Percentiles rank a stretch among this genome's conserved stretches.
Conservation (phyloP, 2,797 vertebrate species). For the Coreius guichenoti region DNA sequence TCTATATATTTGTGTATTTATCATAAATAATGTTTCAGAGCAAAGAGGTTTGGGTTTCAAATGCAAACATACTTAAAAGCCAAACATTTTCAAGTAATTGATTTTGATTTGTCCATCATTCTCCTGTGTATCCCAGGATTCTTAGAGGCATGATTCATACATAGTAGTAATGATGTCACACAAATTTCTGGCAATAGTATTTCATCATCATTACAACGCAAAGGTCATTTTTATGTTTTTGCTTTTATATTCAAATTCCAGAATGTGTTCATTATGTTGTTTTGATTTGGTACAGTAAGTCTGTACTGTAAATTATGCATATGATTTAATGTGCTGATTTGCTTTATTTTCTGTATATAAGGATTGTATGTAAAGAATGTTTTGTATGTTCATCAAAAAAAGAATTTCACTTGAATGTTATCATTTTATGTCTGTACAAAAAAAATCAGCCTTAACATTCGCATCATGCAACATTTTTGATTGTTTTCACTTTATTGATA, state of each 20-base stretch:
- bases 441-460: conserved; percentile 41
- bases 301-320: conserved; percentile 36
- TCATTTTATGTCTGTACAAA: conserved; percentile 36
- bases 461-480: background rate
- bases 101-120: conserved; percentile 21
- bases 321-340: conserved; percentile 17
- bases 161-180: conserved; percentile 25
- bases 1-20: conserved; percentile 78
- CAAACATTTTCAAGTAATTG: conserved; percentile 18
- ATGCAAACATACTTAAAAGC: conserved; percentile 2
- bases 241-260: background rate
- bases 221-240: conserved; percentile 12
- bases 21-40: conserved; percentile 64
- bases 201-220: background rate
- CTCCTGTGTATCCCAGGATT: conserved; percentile 23
- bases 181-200: conserved; percentile 27
- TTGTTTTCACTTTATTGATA: background rate
- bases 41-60: conserved; percentile 39
- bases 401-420: conserved; percentile 43
- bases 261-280: background rate
- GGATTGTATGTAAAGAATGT: conserved; percentile 49
- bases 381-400: conserved; percentile 38
- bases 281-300: conserved; percentile 25
- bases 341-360: conserved; percentile 41
- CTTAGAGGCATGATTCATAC: conserved; percentile 42